These are phyloP conservation scores for Vanessa cardui DNA, from an alignment of 2,888 invertebrate genomes.

Conservation along the genomic window DNA sequence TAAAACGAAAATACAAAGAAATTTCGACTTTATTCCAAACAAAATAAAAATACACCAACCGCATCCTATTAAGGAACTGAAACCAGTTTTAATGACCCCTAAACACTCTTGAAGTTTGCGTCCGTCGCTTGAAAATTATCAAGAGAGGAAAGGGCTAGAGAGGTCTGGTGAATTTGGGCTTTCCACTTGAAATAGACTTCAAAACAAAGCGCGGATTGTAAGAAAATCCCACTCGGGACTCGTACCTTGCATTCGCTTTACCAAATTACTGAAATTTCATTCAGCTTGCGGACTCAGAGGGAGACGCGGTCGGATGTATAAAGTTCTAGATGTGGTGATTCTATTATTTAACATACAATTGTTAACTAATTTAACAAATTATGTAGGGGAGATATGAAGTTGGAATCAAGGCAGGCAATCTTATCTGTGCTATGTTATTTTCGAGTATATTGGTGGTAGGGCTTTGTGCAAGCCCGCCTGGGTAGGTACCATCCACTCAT, in stretches of 20 bases:
- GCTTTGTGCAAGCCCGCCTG: too few relatives aligned
- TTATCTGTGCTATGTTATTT: too few relatives aligned
- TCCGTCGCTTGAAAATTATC: conserved; percentile 26
- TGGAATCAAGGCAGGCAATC: too few relatives aligned
- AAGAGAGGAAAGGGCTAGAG: conserved; percentile 22
- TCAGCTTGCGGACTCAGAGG: conserved; percentile 73
- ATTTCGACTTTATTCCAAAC: conserved; percentile 51
- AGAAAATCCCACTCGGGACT: conserved; percentile 75
- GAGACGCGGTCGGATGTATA: conserved; percentile 45
- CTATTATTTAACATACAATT: background rate
- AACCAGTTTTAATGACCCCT: conserved; percentile 58
- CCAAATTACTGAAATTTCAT: conserved; percentile 82
- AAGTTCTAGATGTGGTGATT: conserved; percentile 25
- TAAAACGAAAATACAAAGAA: conserved; percentile 42
- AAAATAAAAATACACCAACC: conserved; percentile 48
- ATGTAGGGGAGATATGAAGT: too few relatives aligned
- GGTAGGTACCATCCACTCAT: too few relatives aligned
- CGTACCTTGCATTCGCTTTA: conserved; percentile 81
- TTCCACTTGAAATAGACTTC: conserved; percentile 63
- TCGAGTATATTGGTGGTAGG: too few relatives aligned
- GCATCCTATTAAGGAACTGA: conserved; percentile 50
- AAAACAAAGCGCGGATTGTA: conserved; percentile 78
- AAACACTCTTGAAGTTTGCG: conserved; percentile 31
- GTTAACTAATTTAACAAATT: too few relatives aligned
- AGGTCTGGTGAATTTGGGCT: conserved; percentile 41